Percentiles rank a stretch among this genome's conserved stretches.
Conservation (phyloP, 2,113 vertebrate genomes). For the Leptobrachium ailaonicum region DNA sequence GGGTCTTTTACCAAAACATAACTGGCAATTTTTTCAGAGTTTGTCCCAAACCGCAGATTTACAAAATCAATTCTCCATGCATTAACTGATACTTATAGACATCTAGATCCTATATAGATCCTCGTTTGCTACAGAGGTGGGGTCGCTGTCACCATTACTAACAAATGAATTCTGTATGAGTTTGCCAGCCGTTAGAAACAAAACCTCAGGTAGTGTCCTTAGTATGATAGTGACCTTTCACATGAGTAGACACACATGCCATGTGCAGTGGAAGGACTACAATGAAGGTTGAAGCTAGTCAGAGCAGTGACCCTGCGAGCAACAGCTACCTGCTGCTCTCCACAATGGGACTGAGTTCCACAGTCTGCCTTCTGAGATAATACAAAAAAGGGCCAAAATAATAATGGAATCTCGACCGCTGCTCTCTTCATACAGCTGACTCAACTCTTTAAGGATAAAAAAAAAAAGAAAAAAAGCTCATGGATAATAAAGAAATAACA, state of each 20-base stretch:
- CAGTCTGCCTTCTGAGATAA: constrained; percentile 65
- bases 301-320: constrained; percentile 69
- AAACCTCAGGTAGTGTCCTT: constrained; percentile 76
- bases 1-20: too few species aligned
- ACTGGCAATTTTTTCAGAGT: background rate
- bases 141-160: constrained; percentile 1
- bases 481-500: constrained; percentile 87
- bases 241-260: constrained; percentile 58
- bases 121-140: background rate
- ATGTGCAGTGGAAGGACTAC: constrained; percentile 63
- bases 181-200: constrained; percentile 55
- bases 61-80: background rate
- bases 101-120: background rate
- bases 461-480: constrained; percentile 57
- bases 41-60: background rate
- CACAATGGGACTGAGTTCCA: constrained; percentile 79
- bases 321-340: constrained; percentile 88
- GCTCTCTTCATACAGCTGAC: constrained; percentile 80
- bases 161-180: constrained; percentile 55
- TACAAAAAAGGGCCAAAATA: constrained; percentile 79
- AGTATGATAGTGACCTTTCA: constrained; percentile 80
- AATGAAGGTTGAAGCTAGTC: constrained; percentile 64
- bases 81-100: background rate
- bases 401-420: constrained; percentile 76
- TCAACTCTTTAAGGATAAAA: constrained; percentile 64